These are phyloP conservation scores for Hycleus cichorii DNA, from an alignment of 1,140 invertebrate genomes.

Conservation along the genomic window DNA sequence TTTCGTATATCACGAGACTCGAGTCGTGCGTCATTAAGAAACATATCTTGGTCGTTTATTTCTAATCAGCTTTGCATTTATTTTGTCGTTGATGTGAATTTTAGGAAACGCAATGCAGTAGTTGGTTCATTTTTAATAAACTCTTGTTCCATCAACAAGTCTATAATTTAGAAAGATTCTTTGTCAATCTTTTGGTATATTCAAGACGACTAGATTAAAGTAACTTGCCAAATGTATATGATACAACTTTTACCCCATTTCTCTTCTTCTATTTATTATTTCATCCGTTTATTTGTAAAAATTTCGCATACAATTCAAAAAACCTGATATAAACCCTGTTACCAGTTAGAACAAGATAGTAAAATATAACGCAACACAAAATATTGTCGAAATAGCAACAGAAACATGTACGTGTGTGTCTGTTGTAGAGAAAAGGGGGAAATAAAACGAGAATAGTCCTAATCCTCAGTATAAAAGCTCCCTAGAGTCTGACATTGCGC, in stretches of 20 bases:
- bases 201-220: conserved; percentile 1
- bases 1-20: too few relatives aligned
- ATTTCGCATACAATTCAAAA: too few relatives aligned
- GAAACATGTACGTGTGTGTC: conserved; percentile 10
- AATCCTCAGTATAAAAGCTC: conserved; percentile 34
- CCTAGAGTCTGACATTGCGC: conserved; percentile 23
- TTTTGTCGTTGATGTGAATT: too few relatives aligned
- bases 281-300: too few relatives aligned
- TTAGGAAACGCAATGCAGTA: too few relatives aligned
- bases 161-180: conserved; percentile 12
- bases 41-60: too few relatives aligned
- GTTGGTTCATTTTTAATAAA: too few relatives aligned
- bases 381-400: conserved; percentile 4
- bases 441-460: conserved; percentile 26
- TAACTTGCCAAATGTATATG: conserved; percentile 9
- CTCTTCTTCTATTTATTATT: too few relatives aligned
- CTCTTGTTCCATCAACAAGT: conserved; percentile 12
- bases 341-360: too few relatives aligned
- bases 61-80: too few relatives aligned
- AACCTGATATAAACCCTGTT: too few relatives aligned
- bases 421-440: conserved; percentile 4
- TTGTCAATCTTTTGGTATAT: conserved; percentile 9
- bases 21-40: too few relatives aligned
- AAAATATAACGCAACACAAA: conserved; percentile 4
- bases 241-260: neutral